Evolutionary conservation across 2,797 vertebrate genomes (phyloP).

Genomic region (Phrynocephalus vlangalii): DNA sequence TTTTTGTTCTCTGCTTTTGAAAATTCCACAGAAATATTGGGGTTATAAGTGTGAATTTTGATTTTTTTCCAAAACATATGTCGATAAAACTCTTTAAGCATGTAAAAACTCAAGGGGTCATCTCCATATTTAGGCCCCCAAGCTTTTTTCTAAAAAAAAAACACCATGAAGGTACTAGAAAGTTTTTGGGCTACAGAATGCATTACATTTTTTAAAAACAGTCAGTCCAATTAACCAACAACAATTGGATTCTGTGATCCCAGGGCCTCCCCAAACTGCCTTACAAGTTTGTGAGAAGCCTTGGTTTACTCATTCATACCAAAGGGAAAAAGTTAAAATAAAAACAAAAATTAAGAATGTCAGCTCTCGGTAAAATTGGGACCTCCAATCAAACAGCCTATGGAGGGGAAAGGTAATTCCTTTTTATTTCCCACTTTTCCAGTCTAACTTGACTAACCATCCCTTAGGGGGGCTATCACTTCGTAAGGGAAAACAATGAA

Average conservation of each 20-base stretch:
- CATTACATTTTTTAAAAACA: conserved; percentile 68
- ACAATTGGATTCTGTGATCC: conserved; percentile 20
- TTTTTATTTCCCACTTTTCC: background rate
- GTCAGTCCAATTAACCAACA: conserved; percentile 62
- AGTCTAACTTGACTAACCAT: background rate
- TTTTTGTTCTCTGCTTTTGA: conserved; percentile 53
- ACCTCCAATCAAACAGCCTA: background rate
- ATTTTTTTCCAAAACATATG: conserved; percentile 63
- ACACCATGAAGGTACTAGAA: conserved; percentile 56
- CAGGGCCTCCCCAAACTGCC: background rate
- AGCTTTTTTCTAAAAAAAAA: conserved; percentile 56
- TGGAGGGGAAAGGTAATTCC: background rate
- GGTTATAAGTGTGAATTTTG: conserved; percentile 53
- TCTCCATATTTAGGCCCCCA: conserved; percentile 61
- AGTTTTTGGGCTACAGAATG: conserved; percentile 64
- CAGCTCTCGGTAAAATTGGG: background rate
- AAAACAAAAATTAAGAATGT: background rate
- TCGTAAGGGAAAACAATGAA: background rate
- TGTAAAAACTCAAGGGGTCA: conserved; percentile 71
- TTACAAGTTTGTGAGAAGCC: background rate
- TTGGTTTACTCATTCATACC: background rate
- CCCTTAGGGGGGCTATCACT: no score
- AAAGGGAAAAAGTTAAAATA: background rate
- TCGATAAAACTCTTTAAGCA: conserved; percentile 58
- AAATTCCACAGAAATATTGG: conserved; percentile 57